These are phyloP conservation scores for Semotilus atromaculatus DNA, from an alignment of 2,797 vertebrate species.

Conservation along the genomic window DNA sequence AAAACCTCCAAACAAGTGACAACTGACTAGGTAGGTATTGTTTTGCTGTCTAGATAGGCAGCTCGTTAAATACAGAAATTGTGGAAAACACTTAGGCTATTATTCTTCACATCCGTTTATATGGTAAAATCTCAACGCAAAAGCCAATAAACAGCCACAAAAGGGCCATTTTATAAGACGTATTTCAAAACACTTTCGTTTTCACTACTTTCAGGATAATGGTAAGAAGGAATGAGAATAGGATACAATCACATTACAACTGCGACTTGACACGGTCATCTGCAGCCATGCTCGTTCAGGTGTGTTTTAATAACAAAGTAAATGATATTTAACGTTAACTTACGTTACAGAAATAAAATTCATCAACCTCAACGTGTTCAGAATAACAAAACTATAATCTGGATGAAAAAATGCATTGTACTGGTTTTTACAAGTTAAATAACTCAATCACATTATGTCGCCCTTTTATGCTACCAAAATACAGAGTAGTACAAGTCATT, in stretches of 20 bases:
- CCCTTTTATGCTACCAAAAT: background rate
- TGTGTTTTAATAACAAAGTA: background rate
- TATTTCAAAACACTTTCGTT: slow-evolving; percentile 31
- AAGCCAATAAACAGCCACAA: background rate
- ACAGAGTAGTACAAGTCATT: background rate
- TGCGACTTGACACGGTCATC: no score
- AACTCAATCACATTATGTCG: background rate
- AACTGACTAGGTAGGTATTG: background rate
- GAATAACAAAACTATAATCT: background rate
- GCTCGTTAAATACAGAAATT: background rate
- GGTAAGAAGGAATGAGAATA: background rate
- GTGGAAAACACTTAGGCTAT: background rate
- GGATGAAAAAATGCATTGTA: background rate
- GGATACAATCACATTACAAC: no score
- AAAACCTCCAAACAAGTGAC: background rate
- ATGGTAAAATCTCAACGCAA: background rate
- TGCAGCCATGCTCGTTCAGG: background rate
- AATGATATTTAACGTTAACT: no score
- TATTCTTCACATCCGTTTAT: background rate
- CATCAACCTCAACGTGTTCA: background rate
- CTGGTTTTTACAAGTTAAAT: background rate
- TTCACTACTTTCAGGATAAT: background rate
- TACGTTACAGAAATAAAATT: background rate
- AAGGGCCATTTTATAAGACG: background rate
- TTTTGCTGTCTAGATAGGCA: background rate